These are phyloP conservation scores for Gobio occitaniae DNA, from an alignment of 2,797 vertebrate species.

Conservation along the genomic window DNA sequence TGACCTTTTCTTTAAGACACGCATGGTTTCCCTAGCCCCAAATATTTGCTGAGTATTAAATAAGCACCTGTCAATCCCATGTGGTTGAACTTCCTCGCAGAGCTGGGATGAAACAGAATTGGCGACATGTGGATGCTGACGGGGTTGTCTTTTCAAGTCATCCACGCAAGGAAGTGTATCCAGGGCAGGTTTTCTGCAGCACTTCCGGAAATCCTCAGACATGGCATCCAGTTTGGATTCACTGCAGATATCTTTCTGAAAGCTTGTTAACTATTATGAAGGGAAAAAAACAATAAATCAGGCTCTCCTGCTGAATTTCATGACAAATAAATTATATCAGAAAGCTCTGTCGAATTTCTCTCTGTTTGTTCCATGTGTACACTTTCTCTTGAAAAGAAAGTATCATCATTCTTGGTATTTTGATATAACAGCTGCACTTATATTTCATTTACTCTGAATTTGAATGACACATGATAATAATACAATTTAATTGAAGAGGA, in stretches of 20 bases:
- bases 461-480: not conserved
- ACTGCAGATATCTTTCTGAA: conserved; percentile 65
- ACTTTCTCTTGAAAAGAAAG: not conserved
- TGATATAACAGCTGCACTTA: not conserved
- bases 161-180: conserved; percentile 73
- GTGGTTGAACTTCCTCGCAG: conserved; percentile 62
- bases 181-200: conserved; percentile 71
- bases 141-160: conserved; percentile 62
- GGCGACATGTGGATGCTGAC: not conserved
- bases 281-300: conserved; percentile 15
- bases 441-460: not conserved
- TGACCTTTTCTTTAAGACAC: not conserved
- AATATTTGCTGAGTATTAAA: conserved; percentile 24
- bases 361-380: not conserved
- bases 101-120: conserved; percentile 54
- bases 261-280: conserved; percentile 51
- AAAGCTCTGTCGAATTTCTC: not conserved
- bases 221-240: conserved; percentile 40
- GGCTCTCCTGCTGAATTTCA: not conserved
- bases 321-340: not conserved
- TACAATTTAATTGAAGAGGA: not conserved
- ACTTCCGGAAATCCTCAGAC: conserved; percentile 66
- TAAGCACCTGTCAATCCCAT: conserved; percentile 65
- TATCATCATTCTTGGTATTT: not conserved
- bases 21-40: not conserved